Evolutionary conservation across 2,888 invertebrate genomes (phyloP), one percentile per base, ranked within the genome.

Genomic region (Cataglyphis cursor): DNA sequence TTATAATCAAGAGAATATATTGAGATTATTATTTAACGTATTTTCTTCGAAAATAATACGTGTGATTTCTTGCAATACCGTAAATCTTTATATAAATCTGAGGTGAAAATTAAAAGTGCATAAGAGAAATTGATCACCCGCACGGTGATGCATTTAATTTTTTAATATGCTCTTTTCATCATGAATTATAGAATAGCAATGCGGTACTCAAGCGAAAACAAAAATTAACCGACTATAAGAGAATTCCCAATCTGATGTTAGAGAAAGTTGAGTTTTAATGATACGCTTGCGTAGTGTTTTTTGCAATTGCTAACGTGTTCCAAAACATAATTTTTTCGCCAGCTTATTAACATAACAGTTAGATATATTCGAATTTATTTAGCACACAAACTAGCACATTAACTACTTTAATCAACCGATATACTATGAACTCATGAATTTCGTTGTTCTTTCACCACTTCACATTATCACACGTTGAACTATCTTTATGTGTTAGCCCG

Each of bases 131-230:
- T 41, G 51, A 76, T 35, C 64, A 48, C 15, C 24, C 8, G 10
- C 18, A 44, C 9, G 35, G 15, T 51, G 31, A 35, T 6, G 35
- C 12, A 65, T 51, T 18, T 38, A 38, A 51, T 51, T 75, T 65
- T 35, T 75, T 51, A 65, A 76, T 75, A 12, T 65, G 8, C 28
- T 8, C n/a, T 51, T 51, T 54, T 10, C 35, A 24, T 57, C 28
- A 1, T 38, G 6, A 38, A 65, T 35, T 24, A 35, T 18, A 48
- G 6, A n/a, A 48, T 5, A 8, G 12, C 6, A 51, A n/a, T 24
- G 12, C 24, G n/a, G 44, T 35, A 51, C 1, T 51, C 24, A 9
- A 24, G 48, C 31, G 35, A 65, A 31, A 76, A 35, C 15, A 48
- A 75, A 48, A 75, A 10, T 64, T 64, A 6, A 51, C 8, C 41